phyloP scores from a whole-genome alignment of 1,140 invertebrate species.

The Schlechtendalia chinensis region DNA sequence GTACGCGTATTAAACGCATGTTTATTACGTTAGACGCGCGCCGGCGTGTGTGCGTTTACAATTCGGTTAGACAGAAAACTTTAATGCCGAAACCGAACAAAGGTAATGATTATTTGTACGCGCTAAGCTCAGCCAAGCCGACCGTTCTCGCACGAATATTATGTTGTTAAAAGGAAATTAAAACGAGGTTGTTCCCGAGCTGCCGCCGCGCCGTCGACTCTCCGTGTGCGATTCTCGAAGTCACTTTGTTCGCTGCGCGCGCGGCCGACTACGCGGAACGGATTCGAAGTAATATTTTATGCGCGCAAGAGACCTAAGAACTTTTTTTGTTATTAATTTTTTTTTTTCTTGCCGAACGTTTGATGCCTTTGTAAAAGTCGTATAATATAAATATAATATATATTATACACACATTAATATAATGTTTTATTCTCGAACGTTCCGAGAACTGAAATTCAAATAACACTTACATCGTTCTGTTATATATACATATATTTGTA shows the following conservation, averaged over 20 bases:
- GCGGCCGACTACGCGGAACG: neutral
- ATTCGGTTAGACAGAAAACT: constrained; percentile 8
- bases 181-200: no score
- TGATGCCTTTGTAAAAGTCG: neutral
- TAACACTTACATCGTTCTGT: no score
- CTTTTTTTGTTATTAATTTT: neutral
- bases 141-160: neutral
- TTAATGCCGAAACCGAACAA: neutral
- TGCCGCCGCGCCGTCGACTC: neutral
- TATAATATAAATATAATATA: neutral
- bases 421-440: no score
- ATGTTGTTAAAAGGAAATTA: constrained; percentile 3
- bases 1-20: neutral
- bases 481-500: no score
- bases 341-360: neutral
- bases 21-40: neutral
- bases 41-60: neutral
- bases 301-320: neutral
- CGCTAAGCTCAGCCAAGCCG: neutral
- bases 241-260: neutral
- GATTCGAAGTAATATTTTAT: neutral
- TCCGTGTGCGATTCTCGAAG: no score
- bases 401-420: no score
- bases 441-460: no score
- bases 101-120: neutral